These are phyloP conservation scores for Cyclina sinensis DNA, from an alignment of 1,140 invertebrate species.

Conservation along the genomic window DNA sequence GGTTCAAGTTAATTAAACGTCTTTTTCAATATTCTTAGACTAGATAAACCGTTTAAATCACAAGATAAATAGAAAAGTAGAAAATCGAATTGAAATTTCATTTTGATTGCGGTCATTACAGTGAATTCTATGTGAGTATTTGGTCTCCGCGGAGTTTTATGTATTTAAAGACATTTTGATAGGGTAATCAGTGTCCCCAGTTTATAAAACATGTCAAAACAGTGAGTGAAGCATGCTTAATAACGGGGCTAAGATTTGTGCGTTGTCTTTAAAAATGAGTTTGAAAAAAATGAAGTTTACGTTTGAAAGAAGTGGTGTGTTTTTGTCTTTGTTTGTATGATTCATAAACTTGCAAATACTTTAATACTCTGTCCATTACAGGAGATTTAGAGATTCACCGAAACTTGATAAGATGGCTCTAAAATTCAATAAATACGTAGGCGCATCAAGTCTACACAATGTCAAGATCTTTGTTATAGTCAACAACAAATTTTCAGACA, in stretches of 20 bases:
- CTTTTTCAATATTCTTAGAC: conserved; percentile 38
- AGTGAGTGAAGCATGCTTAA: neutral
- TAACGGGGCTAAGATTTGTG: neutral
- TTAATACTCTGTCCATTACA: conserved; percentile 19
- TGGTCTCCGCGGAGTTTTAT: conserved; percentile 3
- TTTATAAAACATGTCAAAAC: conserved; percentile 54
- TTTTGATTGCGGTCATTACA: conserved; percentile 52
- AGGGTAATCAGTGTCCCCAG: conserved; percentile 4
- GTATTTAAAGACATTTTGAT: conserved; percentile 17
- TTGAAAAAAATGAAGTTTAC: neutral
- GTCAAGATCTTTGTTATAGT: too few relatives aligned
- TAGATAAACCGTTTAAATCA: conserved; percentile 57
- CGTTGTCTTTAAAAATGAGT: neutral
- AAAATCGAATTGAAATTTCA: conserved; percentile 38
- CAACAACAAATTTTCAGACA: too few relatives aligned
- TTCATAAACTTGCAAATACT: conserved; percentile 15
- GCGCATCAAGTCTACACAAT: neutral
- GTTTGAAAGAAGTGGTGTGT: neutral
- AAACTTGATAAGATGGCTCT: neutral
- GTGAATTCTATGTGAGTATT: neutral
- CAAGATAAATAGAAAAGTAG: conserved; percentile 44
- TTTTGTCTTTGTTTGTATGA: neutral
- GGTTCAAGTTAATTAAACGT: conserved; percentile 56
- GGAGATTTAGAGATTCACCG: neutral
- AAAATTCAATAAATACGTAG: neutral